phyloP scores from a whole-genome alignment of 2,888 invertebrate species.

The Arge pagana region DNA sequence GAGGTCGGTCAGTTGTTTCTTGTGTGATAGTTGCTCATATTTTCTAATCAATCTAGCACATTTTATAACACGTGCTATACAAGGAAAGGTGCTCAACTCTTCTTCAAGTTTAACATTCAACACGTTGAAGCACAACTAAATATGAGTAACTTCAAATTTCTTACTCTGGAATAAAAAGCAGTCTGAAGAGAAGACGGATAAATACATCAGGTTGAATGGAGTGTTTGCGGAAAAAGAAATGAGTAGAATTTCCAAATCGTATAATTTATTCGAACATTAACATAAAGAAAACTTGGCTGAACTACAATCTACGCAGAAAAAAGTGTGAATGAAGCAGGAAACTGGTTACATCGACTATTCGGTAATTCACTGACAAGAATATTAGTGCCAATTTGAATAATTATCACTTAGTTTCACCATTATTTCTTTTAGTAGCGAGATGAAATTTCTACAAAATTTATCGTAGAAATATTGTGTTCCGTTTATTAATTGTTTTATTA shows the following conservation, averaged over 20 bases:
- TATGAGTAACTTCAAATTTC: conserved; percentile 43
- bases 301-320: conserved; percentile 64
- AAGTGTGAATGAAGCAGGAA: conserved; percentile 58
- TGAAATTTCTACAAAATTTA: background rate
- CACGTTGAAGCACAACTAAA: too few species aligned
- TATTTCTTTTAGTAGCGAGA: background rate
- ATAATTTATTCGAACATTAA: conserved; percentile 62
- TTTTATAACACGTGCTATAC: too few species aligned
- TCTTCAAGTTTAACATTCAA: too few species aligned
- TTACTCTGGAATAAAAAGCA: conserved; percentile 59
- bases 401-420: background rate
- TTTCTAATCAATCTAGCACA: too few species aligned
- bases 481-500: conserved; percentile 34
- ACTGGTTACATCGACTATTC: conserved; percentile 46
- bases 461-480: conserved; percentile 1
- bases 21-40: too few species aligned
- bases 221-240: conserved; percentile 58
- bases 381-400: background rate
- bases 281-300: conserved; percentile 52
- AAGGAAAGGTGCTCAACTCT: too few species aligned
- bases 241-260: conserved; percentile 58
- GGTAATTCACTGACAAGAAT: conserved; percentile 34
- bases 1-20: too few species aligned
- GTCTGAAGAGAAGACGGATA: conserved; percentile 64
- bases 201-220: conserved; percentile 59